A percentile compares a stretch with the other conserved stretches of the same genome.
Evolutionary conservation across 1,140 invertebrate genomes (phyloP).

Genomic region (Scaptodrosophila lebanonensis): DNA sequence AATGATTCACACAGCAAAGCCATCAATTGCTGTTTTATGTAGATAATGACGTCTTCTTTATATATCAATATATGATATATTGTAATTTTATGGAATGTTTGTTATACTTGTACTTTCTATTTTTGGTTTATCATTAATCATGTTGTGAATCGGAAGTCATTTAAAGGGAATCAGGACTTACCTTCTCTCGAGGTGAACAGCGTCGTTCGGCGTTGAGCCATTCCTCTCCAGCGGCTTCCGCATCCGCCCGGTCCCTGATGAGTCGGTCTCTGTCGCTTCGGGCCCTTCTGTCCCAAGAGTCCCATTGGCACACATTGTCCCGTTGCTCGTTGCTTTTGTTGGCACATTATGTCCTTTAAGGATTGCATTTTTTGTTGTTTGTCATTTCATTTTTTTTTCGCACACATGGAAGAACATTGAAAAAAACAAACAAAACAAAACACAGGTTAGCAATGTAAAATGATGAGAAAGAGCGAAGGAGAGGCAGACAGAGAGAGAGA

Average conservation of each 20-base stretch:
- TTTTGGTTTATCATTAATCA: too few species aligned
- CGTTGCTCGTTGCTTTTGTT: conserved; percentile 76
- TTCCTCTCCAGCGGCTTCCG: conserved; percentile 87
- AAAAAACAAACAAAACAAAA: conserved; percentile 9
- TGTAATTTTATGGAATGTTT: too few species aligned
- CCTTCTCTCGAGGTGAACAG: conserved; percentile 97
- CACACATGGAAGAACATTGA: conserved; percentile 11
- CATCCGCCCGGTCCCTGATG: conserved; percentile 77
- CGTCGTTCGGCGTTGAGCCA: conserved; percentile 93
- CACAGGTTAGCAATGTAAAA: conserved; percentile 10
- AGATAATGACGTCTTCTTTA: too few species aligned
- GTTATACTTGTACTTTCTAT: too few species aligned
- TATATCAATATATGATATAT: too few species aligned
- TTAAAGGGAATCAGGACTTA: conserved; percentile 20
- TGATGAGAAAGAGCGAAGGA: conserved; percentile 29
- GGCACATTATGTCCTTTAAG: conserved; percentile 77
- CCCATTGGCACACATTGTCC: conserved; percentile 76
- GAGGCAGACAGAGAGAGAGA: too few species aligned
- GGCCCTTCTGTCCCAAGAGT: conserved; percentile 76
- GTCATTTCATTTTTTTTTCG: too few species aligned
- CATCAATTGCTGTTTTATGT: too few species aligned
- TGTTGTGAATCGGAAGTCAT: conserved; percentile 27
- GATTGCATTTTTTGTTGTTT: too few species aligned
- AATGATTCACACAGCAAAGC: too few species aligned
- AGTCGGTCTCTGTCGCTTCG: conserved; percentile 78